Evolutionary conservation across 2,797 vertebrate genomes (phyloP).

Genomic region (Phalanger gymnotis): DNA sequence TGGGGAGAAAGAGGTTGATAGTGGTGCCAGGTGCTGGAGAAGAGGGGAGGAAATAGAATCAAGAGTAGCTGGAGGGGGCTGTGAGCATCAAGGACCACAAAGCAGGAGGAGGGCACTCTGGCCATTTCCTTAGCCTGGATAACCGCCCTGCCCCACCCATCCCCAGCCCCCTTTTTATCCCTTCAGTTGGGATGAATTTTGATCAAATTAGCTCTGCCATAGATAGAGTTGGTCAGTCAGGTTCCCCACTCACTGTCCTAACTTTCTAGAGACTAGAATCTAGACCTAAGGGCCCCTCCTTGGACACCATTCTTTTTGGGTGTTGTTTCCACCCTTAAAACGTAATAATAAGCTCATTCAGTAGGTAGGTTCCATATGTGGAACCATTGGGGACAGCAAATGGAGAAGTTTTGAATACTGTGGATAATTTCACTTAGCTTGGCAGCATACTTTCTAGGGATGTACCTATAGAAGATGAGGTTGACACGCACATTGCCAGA

Average conservation of each 20-base stretch:
- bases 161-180: no score
- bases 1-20: neutral
- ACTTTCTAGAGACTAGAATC: neutral
- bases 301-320: neutral
- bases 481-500: no score
- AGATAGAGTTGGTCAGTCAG: neutral
- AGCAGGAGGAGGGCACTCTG: neutral
- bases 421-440: no score
- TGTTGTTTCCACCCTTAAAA: neutral
- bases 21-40: neutral
- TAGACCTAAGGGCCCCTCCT: neutral
- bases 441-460: no score
- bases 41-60: neutral
- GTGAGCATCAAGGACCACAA: neutral
- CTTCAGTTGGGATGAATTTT: neutral
- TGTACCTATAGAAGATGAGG: no score
- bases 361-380: no score
- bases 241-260: no score
- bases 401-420: no score
- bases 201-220: neutral
- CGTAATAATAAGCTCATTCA: neutral
- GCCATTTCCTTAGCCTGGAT: neutral
- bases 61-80: neutral
- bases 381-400: no score
- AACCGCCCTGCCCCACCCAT: neutral